phyloP scores from a whole-genome alignment of 2,797 vertebrate species.

The Anisognathus igniventris region DNA sequence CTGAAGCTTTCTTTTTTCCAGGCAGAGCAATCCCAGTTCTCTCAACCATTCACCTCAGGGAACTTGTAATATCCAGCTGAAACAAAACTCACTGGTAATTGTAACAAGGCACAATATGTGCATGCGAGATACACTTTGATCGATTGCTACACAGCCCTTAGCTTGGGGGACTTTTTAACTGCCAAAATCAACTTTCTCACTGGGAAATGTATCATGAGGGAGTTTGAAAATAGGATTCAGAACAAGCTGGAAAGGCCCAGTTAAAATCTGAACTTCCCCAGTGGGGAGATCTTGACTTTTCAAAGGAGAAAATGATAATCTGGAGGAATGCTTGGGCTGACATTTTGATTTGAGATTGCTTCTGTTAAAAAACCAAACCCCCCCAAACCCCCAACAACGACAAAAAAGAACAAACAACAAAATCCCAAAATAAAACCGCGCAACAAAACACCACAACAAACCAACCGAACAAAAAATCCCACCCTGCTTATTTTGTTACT shows the following conservation, averaged over 20 bases:
- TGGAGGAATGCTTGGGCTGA: neutral
- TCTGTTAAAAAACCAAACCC: fast-evolving
- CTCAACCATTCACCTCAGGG: neutral
- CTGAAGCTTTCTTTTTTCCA: neutral
- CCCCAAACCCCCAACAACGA: neutral
- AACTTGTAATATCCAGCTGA: neutral
- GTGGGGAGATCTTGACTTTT: neutral
- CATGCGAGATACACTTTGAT: neutral
- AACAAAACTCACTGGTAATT: neutral
- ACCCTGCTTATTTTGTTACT: neutral
- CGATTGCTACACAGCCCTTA: neutral
- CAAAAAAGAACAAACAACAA: neutral
- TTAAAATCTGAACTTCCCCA: neutral
- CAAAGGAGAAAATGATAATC: neutral
- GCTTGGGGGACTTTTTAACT: neutral
- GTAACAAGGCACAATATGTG: neutral
- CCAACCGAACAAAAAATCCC: neutral
- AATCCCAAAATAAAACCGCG: neutral
- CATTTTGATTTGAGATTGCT: neutral
- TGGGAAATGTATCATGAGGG: neutral
- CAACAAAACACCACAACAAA: neutral
- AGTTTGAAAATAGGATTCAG: neutral
- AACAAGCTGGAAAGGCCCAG: neutral
- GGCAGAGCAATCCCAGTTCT: neutral
- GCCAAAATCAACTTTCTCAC: neutral